A percentile compares a stretch with the other conserved stretches of the same genome.
Conservation (phyloP, 2,888 invertebrate species). For the Odontocerum albicorne region DNA sequence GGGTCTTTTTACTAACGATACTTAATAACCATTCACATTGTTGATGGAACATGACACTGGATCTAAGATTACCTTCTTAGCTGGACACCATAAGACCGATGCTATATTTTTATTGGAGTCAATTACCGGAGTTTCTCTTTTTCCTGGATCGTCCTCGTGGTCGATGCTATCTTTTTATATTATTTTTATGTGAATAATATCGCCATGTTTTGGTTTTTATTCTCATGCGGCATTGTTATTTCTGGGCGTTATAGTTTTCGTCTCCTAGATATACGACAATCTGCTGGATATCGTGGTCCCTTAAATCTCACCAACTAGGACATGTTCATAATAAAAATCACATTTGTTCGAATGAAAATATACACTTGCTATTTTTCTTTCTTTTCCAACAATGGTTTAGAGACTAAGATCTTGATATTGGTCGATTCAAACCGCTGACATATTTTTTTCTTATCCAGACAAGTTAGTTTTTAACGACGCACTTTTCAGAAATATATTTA, state of each 20-base stretch:
- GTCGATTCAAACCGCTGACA: too few relatives aligned
- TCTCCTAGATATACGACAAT: conserved; percentile 2
- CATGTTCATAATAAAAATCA: conserved; percentile 23
- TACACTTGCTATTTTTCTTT: too few relatives aligned
- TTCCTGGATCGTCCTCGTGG: too few relatives aligned
- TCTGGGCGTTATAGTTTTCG: conserved; percentile 24
- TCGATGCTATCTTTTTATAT: conserved; percentile 32
- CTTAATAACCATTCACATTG: too few relatives aligned
- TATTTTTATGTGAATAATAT: conserved; percentile 36
- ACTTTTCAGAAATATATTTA: too few relatives aligned
- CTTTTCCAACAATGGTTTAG: too few relatives aligned
- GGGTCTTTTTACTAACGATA: too few relatives aligned
- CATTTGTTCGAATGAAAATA: conserved; percentile 18
- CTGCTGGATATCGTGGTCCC: not conserved
- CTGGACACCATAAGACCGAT: not conserved
- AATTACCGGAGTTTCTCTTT: conserved; percentile 24
- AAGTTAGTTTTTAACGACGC: too few relatives aligned
- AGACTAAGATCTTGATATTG: too few relatives aligned
- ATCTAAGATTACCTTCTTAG: too few relatives aligned
- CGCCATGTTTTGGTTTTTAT: conserved; percentile 28
- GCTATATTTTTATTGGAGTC: conserved; percentile 31
- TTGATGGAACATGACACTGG: too few relatives aligned
- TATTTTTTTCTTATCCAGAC: too few relatives aligned
- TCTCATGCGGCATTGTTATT: conserved; percentile 26
- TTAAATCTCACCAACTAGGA: not conserved